A percentile compares a stretch with the other conserved stretches of the same genome.
Evolutionary conservation across 1,140 invertebrate species (phyloP).

Genomic region (Brachionus manjavacas): DNA sequence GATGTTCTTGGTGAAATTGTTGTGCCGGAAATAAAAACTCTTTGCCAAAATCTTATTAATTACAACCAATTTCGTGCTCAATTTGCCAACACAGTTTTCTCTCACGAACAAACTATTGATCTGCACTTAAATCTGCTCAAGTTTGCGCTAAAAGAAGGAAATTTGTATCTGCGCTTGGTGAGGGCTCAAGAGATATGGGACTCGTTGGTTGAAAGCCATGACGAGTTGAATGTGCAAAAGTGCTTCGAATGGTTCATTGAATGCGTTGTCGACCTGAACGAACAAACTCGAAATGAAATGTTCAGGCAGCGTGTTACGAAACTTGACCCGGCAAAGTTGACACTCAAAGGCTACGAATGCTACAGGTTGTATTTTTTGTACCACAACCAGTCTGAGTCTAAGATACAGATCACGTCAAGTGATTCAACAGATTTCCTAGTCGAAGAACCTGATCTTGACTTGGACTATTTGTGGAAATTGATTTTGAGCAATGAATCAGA

Average conservation of each 20-base stretch:
- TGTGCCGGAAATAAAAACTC: background rate
- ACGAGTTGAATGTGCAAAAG: conserved; percentile 43
- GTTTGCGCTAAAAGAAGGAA: conserved; percentile 61
- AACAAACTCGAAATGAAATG: conserved; percentile 58
- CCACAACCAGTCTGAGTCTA: conserved; percentile 59
- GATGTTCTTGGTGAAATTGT: conserved; percentile 17
- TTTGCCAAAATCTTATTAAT: conserved; percentile 16
- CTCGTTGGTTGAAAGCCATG: conserved; percentile 54
- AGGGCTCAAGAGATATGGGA: conserved; percentile 61
- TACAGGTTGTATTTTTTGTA: conserved; percentile 61
- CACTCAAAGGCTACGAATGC: conserved; percentile 59
- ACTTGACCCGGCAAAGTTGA: conserved; percentile 57
- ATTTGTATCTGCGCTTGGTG: conserved; percentile 59
- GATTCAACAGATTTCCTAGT: conserved; percentile 41
- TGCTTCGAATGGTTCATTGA: conserved; percentile 61
- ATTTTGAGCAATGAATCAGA: conserved; percentile 58
- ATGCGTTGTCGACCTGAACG: conserved; percentile 59
- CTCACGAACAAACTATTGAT: conserved; percentile 57
- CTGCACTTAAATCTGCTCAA: conserved; percentile 60
- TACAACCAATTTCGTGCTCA: background rate
- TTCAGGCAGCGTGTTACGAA: conserved; percentile 60
- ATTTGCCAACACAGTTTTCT: conserved; percentile 48
- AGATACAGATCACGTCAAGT: conserved; percentile 49
- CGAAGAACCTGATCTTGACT: background rate
- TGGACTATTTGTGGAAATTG: conserved; percentile 55